A percentile compares a stretch with the other conserved stretches of the same genome.
phyloP scores from a whole-genome alignment of 2,888 invertebrate genomes.

The Macrosiphum euphorbiae region DNA sequence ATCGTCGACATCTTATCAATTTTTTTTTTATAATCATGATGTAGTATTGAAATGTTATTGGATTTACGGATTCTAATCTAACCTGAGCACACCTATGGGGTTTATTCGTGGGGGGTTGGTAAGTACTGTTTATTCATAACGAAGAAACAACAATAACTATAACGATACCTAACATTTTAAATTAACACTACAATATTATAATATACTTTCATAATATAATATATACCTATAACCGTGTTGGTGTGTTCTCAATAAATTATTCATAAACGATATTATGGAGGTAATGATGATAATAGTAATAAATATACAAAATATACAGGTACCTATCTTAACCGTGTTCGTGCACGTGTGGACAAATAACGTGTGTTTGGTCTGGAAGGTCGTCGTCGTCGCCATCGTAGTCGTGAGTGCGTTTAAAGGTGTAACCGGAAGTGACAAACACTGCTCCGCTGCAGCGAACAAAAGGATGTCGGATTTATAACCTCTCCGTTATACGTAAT shows the following conservation, averaged over 20 bases:
- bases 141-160: neutral
- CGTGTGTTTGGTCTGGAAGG: neutral
- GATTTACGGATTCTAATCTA: neutral
- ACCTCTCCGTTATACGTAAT: neutral
- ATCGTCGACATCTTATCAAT: neutral
- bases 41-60: neutral
- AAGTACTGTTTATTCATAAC: neutral
- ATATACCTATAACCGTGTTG: neutral
- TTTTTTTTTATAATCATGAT: neutral
- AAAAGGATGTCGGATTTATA: slow-evolving; percentile 2
- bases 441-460: neutral
- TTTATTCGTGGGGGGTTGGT: neutral
- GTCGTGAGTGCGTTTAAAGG: neutral
- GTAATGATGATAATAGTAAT: neutral
- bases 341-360: neutral
- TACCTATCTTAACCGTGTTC: neutral
- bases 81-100: neutral
- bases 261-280: neutral
- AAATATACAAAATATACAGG: neutral
- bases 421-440: neutral
- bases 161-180: neutral
- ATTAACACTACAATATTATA: too few species aligned
- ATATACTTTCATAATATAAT: too few species aligned
- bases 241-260: neutral
- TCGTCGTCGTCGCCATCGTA: neutral